Conservation (phyloP, 2,888 invertebrate species). For the Heteropelma amictum region DNA sequence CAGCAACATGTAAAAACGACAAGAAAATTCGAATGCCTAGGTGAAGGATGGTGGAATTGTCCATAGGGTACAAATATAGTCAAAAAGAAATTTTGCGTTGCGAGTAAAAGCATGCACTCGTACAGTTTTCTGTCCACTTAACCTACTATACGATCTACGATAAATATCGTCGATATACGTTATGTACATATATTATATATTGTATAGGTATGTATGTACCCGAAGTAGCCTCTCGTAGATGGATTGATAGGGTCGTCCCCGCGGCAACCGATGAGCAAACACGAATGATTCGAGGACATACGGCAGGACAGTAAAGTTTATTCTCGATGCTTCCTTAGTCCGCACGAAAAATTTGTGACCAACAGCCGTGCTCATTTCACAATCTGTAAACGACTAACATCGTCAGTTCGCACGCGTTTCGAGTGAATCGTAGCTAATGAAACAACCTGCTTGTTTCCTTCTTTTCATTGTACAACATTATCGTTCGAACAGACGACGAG, state of each 20-base stretch:
- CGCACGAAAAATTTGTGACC: conserved; percentile 18
- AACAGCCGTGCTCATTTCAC: conserved; percentile 20
- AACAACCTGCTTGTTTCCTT: background rate
- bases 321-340: conserved; percentile 37
- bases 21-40: too few relatives aligned
- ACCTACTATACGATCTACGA: too few relatives aligned
- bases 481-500: background rate
- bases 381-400: background rate
- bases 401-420: too few relatives aligned
- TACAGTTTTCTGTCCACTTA: too few relatives aligned
- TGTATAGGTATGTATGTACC: conserved; percentile 3
- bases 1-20: too few relatives aligned
- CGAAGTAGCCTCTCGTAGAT: conserved; percentile 37
- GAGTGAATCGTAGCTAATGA: background rate
- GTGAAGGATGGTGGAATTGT: too few relatives aligned
- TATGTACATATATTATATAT: background rate
- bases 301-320: conserved; percentile 48
- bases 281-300: conserved; percentile 61
- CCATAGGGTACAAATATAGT: too few relatives aligned
- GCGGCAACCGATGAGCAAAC: conserved; percentile 76
- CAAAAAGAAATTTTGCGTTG: too few relatives aligned
- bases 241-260: conserved; percentile 76
- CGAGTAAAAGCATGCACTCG: too few relatives aligned
- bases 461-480: background rate
- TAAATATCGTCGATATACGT: background rate